phyloP scores from a whole-genome alignment of 2,113 vertebrate genomes.

The Plestiodon gilberti region DNA sequence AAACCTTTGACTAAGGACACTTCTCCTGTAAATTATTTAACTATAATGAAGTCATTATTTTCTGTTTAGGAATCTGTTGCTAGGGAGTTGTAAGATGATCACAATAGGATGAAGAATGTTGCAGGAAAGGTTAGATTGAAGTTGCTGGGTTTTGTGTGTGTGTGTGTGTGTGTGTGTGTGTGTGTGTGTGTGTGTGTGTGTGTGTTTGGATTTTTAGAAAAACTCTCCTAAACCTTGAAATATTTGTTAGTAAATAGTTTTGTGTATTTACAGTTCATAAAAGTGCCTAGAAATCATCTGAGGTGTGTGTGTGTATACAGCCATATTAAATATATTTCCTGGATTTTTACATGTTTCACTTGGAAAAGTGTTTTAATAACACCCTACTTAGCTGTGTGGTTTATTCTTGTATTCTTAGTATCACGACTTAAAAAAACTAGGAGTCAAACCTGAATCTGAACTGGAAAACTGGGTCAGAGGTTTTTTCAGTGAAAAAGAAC shows the following conservation, averaged over 20 bases:
- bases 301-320: neutral
- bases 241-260: slow-evolving; percentile 1
- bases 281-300: slow-evolving; percentile 18
- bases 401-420: slow-evolving; percentile 27
- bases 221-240: slow-evolving; percentile 9
- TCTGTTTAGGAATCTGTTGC: slow-evolving; percentile 10
- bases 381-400: slow-evolving; percentile 37
- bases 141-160: too few species aligned
- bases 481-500: too few species aligned
- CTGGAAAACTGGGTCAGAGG: too few species aligned
- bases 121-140: neutral
- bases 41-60: neutral
- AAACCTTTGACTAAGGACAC: neutral
- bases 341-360: neutral
- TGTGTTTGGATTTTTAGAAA: neutral
- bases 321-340: slow-evolving; percentile 46
- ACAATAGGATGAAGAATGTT: slow-evolving; percentile 5
- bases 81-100: neutral
- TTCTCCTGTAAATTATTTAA: neutral
- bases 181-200: too few species aligned
- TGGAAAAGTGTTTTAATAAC: slow-evolving; percentile 65
- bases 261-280: slow-evolving; percentile 32
- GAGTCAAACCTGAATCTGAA: too few species aligned
- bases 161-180: too few species aligned
- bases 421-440: neutral